phyloP scores from a whole-genome alignment of 2,888 invertebrate genomes.

The Drosophila incognita region DNA sequence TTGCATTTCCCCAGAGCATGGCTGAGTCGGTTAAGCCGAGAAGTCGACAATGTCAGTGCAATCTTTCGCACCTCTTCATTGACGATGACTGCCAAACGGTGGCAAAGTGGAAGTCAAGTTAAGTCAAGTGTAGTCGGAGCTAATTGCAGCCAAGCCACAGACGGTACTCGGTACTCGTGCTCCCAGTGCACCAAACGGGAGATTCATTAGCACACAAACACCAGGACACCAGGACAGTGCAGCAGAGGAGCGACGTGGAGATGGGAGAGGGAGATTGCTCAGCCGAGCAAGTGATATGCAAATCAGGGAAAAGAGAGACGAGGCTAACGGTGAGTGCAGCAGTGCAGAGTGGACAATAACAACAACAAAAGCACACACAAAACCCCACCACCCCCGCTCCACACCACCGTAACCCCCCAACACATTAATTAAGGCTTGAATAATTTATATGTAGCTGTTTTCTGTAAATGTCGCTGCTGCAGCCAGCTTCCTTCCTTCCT shows the following conservation, averaged over 20 bases:
- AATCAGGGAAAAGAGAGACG: conserved; percentile 29
- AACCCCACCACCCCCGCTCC: no score
- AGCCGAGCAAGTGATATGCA: conserved; percentile 52
- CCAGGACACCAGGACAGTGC: background rate
- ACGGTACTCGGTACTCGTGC: conserved; percentile 17
- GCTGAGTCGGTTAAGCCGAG: background rate
- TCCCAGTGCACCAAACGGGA: conserved; percentile 41
- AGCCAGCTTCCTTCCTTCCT: conserved; percentile 30
- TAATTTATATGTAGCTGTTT: conserved; percentile 60
- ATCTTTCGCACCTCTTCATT: conserved; percentile 46
- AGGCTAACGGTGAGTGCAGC: conserved; percentile 10
- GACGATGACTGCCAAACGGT: conserved; percentile 2
- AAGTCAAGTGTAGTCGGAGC: conserved; percentile 62
- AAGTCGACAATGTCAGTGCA: background rate
- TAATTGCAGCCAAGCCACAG: conserved; percentile 68
- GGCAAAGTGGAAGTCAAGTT: conserved; percentile 27
- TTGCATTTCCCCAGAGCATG: background rate
- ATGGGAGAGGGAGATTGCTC: background rate
- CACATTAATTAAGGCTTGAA: conserved; percentile 70
- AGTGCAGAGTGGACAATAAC: conserved; percentile 16
- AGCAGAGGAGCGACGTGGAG: background rate
- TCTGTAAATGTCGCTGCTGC: conserved; percentile 22
- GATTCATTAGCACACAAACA: conserved; percentile 64
- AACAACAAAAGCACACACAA: conserved; percentile 11
- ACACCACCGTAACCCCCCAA: background rate